phyloP scores from a whole-genome alignment of 2,888 invertebrate species.

The Amaurobius ferox region DNA sequence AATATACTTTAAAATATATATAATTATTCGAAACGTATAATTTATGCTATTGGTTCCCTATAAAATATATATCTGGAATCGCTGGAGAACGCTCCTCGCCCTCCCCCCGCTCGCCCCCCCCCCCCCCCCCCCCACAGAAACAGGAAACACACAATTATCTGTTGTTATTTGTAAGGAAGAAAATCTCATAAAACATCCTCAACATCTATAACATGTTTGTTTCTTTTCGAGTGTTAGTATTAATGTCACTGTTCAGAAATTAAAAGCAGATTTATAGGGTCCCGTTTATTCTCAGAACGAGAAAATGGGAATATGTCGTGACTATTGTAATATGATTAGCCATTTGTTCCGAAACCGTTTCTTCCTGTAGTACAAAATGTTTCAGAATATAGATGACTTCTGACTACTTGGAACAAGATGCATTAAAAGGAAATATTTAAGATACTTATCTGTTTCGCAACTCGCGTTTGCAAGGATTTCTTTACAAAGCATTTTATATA shows the following conservation, averaged over 20 bases:
- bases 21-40: no score
- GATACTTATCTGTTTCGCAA: no score
- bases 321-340: not conserved
- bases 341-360: not conserved
- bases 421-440: no score
- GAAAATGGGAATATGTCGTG: not conserved
- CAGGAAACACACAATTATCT: not conserved
- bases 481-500: no score
- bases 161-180: not conserved
- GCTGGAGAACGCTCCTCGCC: no score
- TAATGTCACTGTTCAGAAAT: not conserved
- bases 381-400: not conserved
- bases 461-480: no score
- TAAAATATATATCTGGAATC: no score
- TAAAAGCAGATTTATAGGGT: not conserved
- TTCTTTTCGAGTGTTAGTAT: not conserved
- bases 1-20: no score
- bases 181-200: not conserved
- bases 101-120: no score
- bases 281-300: not conserved
- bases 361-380: not conserved
- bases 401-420: not conserved
- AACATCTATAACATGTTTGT: not conserved
- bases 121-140: no score
- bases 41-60: no score